These are phyloP conservation scores for Apis cerana DNA, from an alignment of 1,140 invertebrate species.

Conservation along the genomic window DNA sequence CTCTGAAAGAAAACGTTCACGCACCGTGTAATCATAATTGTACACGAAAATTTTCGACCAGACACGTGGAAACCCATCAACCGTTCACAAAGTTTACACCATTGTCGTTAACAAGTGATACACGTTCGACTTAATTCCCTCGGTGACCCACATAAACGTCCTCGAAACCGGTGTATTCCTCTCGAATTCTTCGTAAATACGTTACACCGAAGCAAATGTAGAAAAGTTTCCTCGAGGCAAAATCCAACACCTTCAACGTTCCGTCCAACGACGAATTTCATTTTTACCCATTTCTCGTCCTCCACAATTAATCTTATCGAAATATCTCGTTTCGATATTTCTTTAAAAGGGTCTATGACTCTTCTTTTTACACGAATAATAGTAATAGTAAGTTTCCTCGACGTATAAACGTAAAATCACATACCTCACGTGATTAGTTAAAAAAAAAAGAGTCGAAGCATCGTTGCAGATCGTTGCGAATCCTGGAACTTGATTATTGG, in stretches of 20 bases:
- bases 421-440: conserved; percentile 16
- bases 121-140: neutral
- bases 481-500: neutral
- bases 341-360: conserved; percentile 29
- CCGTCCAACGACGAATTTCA: neutral
- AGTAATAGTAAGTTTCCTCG: conserved; percentile 27
- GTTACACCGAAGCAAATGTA: neutral
- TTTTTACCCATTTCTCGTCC: conserved; percentile 1
- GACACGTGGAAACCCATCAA: neutral
- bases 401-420: conserved; percentile 46
- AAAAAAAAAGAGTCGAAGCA: conserved; percentile 17
- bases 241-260: neutral
- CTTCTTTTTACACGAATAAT: conserved; percentile 31
- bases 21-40: neutral
- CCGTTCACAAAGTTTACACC: neutral
- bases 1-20: neutral
- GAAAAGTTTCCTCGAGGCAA: neutral
- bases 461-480: neutral
- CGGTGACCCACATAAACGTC: conserved; percentile 24
- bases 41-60: conserved; percentile 4
- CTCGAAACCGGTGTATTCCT: neutral
- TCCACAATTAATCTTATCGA: neutral
- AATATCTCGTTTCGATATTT: conserved; percentile 22
- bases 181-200: neutral
- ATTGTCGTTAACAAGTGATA: conserved; percentile 1